phyloP scores from a whole-genome alignment of 2,113 vertebrate genomes.

The Oryzias woworae region DNA sequence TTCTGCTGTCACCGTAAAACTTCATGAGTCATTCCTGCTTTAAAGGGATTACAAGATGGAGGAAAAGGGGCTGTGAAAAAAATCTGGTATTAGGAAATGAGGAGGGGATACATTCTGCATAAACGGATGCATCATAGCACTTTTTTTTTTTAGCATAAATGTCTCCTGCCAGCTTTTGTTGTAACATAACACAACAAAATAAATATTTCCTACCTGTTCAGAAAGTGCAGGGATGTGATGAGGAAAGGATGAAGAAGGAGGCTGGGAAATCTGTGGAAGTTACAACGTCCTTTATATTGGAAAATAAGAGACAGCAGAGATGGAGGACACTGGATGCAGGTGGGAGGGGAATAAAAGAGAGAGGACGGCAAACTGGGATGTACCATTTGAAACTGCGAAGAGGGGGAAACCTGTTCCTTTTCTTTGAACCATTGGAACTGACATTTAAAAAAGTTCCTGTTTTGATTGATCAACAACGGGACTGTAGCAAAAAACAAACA shows the following conservation, averaged over 20 bases:
- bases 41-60: conserved; percentile 71
- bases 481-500: too few species aligned
- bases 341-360: conserved; percentile 59
- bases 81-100: conserved; percentile 7
- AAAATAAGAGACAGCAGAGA: conserved; percentile 60
- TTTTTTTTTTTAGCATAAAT: conserved; percentile 20
- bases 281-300: conserved; percentile 56
- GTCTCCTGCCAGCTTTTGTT: conserved; percentile 19
- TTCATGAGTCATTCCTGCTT: conserved; percentile 60
- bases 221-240: conserved; percentile 22
- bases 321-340: conserved; percentile 67
- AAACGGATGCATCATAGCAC: conserved; percentile 18
- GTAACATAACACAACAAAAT: conserved; percentile 19
- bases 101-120: conserved; percentile 1
- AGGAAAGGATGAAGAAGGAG: conserved; percentile 19
- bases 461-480: too few species aligned
- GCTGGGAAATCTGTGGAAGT: conserved; percentile 25
- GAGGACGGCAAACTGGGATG: conserved; percentile 60
- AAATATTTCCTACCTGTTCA: conserved; percentile 53
- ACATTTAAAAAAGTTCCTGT: background rate
- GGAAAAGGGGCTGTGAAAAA: conserved; percentile 23
- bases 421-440: background rate
- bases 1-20: conserved; percentile 37
- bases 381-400: conserved; percentile 54
- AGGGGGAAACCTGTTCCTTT: conserved; percentile 33